Evolutionary conservation across 2,888 invertebrate genomes (phyloP).

Genomic region (Pocota personata): DNA sequence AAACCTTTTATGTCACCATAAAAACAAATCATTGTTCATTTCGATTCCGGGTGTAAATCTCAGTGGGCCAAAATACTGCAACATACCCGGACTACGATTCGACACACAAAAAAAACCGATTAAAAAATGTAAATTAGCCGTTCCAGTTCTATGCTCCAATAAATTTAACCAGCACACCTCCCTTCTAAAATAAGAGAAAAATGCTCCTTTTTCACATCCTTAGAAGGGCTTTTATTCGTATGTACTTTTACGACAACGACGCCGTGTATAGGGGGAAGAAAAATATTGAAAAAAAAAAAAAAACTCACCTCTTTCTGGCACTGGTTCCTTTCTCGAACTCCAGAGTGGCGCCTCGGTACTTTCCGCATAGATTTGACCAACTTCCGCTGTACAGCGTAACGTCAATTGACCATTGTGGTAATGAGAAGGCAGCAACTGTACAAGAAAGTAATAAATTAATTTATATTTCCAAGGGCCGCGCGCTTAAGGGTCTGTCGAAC

Average conservation of each 20-base stretch:
- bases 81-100: neutral
- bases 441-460: conserved; percentile 48
- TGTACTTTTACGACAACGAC: neutral
- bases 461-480: neutral
- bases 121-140: conserved; percentile 73
- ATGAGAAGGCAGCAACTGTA: conserved; percentile 76
- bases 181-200: neutral
- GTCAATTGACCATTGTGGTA: conserved; percentile 76
- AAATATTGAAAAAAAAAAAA: neutral
- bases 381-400: conserved; percentile 76
- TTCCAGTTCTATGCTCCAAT: conserved; percentile 54
- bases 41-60: conserved; percentile 53
- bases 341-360: conserved; percentile 76
- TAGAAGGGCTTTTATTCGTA: neutral
- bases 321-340: conserved; percentile 76
- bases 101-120: conserved; percentile 27
- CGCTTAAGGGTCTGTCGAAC: neutral
- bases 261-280: neutral
- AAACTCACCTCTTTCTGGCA: conserved; percentile 76
- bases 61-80: neutral
- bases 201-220: neutral
- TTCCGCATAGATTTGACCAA: conserved; percentile 76
- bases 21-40: conserved; percentile 62
- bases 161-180: conserved; percentile 35
- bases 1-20: conserved; percentile 54